Percentiles rank a stretch among this genome's conserved stretches.
These are phyloP conservation scores for Drosophila lutescens DNA, from an alignment of 2,888 invertebrate species.

Conservation along the genomic window DNA sequence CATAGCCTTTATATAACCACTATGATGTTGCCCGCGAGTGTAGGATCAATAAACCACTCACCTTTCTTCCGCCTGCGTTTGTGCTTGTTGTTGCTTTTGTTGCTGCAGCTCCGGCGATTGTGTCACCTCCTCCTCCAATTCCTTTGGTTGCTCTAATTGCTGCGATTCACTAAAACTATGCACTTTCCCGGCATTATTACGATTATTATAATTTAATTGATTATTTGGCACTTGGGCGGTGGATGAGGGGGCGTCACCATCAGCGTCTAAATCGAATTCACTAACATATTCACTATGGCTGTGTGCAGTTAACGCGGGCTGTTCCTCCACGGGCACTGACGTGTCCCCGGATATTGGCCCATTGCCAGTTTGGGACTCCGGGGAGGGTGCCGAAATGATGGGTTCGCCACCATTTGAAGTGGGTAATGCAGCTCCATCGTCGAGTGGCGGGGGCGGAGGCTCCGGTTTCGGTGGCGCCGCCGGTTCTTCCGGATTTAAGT, in stretches of 20 bases:
- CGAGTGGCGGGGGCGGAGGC: constrained; percentile 25
- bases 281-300: constrained; percentile 56
- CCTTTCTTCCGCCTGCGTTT: constrained; percentile 40
- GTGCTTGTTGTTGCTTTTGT: constrained; percentile 5
- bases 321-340: constrained; percentile 56
- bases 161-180: constrained; percentile 45
- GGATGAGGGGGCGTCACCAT: constrained; percentile 25
- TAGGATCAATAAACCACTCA: constrained; percentile 33
- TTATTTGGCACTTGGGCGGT: constrained; percentile 64
- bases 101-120: constrained; percentile 17
- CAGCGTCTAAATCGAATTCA: constrained; percentile 48
- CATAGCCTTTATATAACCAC: background rate
- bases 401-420: constrained; percentile 6
- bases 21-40: constrained; percentile 1
- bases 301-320: constrained; percentile 25
- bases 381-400: constrained; percentile 19
- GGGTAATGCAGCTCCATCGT: constrained; percentile 4
- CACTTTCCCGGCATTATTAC: constrained; percentile 22
- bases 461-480: constrained; percentile 25
- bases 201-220: constrained; percentile 47
- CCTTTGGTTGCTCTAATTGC: constrained; percentile 45
- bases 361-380: constrained; percentile 35
- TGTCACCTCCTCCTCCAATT: constrained; percentile 19
- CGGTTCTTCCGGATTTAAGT: constrained; percentile 4
- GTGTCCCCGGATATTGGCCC: constrained; percentile 62